A percentile compares a stretch with the other conserved stretches of the same genome.
These are phyloP conservation scores for Synanthedon formicaeformis DNA, from an alignment of 2,888 invertebrate genomes.

Conservation along the genomic window DNA sequence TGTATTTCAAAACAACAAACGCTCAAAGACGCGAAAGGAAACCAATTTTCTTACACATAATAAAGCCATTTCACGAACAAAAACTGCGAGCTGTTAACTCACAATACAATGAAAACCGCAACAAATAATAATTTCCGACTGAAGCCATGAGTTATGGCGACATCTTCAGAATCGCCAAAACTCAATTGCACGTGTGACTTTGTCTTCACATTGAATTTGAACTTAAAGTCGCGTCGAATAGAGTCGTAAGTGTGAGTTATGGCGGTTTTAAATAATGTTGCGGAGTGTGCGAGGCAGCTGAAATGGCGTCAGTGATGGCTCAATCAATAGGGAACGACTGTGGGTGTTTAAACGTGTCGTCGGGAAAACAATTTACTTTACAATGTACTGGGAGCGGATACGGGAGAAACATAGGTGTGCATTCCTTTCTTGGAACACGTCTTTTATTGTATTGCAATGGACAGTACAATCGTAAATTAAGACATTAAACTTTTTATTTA, in stretches of 20 bases:
- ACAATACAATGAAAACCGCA: constrained; percentile 57
- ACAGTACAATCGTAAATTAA: too few relatives aligned
- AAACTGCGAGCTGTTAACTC: constrained; percentile 42
- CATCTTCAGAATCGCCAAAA: constrained; percentile 29
- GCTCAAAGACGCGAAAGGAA: constrained; percentile 5
- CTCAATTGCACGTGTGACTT: background rate
- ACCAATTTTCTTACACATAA: constrained; percentile 23
- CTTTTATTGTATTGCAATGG: background rate
- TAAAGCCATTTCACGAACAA: constrained; percentile 32
- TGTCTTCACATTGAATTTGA: constrained; percentile 5
- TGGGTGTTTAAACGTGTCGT: constrained; percentile 51
- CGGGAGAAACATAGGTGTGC: constrained; percentile 6
- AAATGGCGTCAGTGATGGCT: constrained; percentile 56
- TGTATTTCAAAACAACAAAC: background rate
- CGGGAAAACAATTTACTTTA: constrained; percentile 58
- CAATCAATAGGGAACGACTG: constrained; percentile 52
- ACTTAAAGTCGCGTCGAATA: constrained; percentile 8
- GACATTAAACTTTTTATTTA: too few relatives aligned
- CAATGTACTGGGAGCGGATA: constrained; percentile 34
- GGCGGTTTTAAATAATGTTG: constrained; percentile 8
- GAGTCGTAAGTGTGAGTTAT: constrained; percentile 1
- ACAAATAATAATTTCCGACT: constrained; percentile 62
- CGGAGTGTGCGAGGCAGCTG: constrained; percentile 37
- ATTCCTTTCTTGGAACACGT: constrained; percentile 11
- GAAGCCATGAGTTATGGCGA: constrained; percentile 55